Percentiles rank a stretch among this genome's conserved stretches.
phyloP scores from a whole-genome alignment of 2,888 invertebrate genomes.

The Alsophila aescularia region DNA sequence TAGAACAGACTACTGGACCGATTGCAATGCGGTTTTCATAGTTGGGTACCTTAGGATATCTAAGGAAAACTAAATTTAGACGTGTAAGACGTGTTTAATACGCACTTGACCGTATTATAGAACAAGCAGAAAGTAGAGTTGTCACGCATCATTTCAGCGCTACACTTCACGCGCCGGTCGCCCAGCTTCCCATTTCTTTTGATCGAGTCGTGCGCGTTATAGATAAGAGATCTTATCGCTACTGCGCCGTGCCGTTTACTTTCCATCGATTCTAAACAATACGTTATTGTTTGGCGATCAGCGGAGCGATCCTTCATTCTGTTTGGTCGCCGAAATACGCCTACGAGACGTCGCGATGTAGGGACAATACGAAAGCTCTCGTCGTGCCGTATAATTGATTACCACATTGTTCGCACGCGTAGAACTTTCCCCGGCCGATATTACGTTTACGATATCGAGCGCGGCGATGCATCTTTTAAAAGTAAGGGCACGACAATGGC shows the following conservation, averaged over 20 bases:
- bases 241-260: slow-evolving; percentile 58
- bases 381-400: slow-evolving; percentile 49
- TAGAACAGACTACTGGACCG: too few species aligned
- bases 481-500: slow-evolving; percentile 68
- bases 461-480: slow-evolving; percentile 38
- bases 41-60: too few species aligned
- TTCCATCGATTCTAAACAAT: slow-evolving; percentile 64
- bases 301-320: slow-evolving; percentile 45
- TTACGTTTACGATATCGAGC: slow-evolving; percentile 36
- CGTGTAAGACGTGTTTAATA: too few species aligned
- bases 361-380: slow-evolving; percentile 48
- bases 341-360: slow-evolving; percentile 26
- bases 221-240: slow-evolving; percentile 66
- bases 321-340: slow-evolving; percentile 20
- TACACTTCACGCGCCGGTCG: slow-evolving; percentile 33
- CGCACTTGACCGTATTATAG: too few species aligned
- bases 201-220: slow-evolving; percentile 44
- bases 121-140: slow-evolving; percentile 37
- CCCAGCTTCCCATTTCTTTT: slow-evolving; percentile 29
- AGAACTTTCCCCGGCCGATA: slow-evolving; percentile 43
- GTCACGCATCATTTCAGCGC: slow-evolving; percentile 40
- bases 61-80: too few species aligned
- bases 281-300: slow-evolving; percentile 61
- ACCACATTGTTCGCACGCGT: slow-evolving; percentile 45
- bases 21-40: too few species aligned